Base-by-base conservation (phyloP, 2,888 invertebrate species). In the Lepidocyrtoides sp. region DNA sequence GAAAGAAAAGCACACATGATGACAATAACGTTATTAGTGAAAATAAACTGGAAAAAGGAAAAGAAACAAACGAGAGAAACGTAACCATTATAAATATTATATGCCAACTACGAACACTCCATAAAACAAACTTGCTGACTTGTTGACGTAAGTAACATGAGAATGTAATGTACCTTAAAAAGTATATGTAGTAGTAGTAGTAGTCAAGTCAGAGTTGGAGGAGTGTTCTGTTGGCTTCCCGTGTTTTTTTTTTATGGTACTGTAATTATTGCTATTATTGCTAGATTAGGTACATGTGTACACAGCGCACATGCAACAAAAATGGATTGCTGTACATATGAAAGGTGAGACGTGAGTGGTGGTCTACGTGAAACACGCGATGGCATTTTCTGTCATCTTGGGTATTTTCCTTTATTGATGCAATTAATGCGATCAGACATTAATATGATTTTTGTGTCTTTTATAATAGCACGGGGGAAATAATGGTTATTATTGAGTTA, bases 21-120 rank as follows among this genome's bases (percentile, higher is more conserved):
- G 36, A 82, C 23, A 32, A 51, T 84, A 72, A 84, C 20, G 63
- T 72, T 69, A 51, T 84, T 84, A 72, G 32, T 44, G 44, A 23
- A 23, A 72, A 72, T 14, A 69, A 69, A 36, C 36, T 17, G 36
- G 0, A 14, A n/a, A 8, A 32, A 69, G 1, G 63, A 29, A 20
- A 44, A 26, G 29, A 17, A 29, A 81, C 60, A 54, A 57, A 57
- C 14, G 12, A 1, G 17, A 20, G 20, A 48, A 10, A 20, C 7
- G 69, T n/a, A 36, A 12, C 23, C 20, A 44, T 44, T 72, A 72
- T 72, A 72, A 41, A 72, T 72, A 72, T 72, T 72, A 72, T 7
- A 17, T 32, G 8, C 26, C 0, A 23, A 3, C 44, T 14, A 29
- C 7, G 29, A 63, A 14, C 60, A 60, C 7, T 23, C 44, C 41